phyloP scores from a whole-genome alignment of 92 coral and sea anemone genomes.

The Phymanthus crucifer region DNA sequence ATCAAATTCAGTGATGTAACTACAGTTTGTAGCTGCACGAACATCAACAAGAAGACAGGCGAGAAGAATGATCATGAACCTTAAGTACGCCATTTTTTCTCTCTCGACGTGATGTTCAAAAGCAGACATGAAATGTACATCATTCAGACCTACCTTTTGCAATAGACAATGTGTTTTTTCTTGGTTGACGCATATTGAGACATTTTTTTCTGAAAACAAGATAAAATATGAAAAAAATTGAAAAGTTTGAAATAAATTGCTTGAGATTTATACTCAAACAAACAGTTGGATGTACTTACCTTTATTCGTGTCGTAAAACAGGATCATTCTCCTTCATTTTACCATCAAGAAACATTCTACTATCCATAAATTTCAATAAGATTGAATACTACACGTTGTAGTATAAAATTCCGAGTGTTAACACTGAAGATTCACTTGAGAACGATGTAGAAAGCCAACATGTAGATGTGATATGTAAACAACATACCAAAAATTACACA shows the following conservation, averaged over 20 bases:
- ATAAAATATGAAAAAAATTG: not conserved
- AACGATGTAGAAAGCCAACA: not conserved
- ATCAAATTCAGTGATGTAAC: not conserved
- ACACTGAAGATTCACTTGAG: not conserved
- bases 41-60: not conserved
- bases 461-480: conserved; percentile 5
- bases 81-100: not conserved
- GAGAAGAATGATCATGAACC: conserved; percentile 4
- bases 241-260: not conserved
- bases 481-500: not conserved
- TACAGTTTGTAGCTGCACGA: not conserved
- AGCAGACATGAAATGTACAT: conserved; percentile 7
- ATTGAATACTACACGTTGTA: conserved; percentile 7
- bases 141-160: conserved; percentile 1
- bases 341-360: not conserved
- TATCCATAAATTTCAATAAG: not conserved
- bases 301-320: not conserved
- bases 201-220: not conserved
- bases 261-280: not conserved
- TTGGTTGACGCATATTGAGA: not conserved
- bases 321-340: not conserved
- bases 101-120: not conserved
- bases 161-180: not conserved
- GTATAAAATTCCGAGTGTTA: not conserved
- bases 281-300: conserved; percentile 7